Evolutionary conservation across 2,797 vertebrate genomes (phyloP), one percentile per base, ranked within the genome.

Genomic region (Thamnophis elegans): DNA sequence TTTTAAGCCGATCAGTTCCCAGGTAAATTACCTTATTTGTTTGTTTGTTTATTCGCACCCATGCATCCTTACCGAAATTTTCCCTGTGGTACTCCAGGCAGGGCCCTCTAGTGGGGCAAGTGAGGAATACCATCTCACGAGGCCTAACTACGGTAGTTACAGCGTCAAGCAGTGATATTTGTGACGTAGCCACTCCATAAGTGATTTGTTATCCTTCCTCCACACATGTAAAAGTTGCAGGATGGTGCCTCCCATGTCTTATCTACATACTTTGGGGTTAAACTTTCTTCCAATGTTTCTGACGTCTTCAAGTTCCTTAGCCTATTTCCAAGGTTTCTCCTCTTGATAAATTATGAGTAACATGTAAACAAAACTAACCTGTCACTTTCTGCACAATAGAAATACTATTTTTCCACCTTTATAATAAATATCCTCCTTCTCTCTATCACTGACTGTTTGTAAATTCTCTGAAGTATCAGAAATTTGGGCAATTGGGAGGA

Each of bases 41-140:
- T 26, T 28, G 8, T 59, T 9, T 25, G 0, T n/a, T 8, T 25
- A n/a, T 62, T 13, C 5, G 2, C 8, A 56, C 5, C 42, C 28
- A 0, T 28, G 54, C 11, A 42, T 25, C 22, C 36, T 14, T 14
- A 36, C n/a, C 7, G 14, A 20, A n/a, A 10, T 26, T 25, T n/a
- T 54, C 58, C 42, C 54, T 36, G 68, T 58, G 73, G 58, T 28
- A 55, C 42, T 62, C 59, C 60, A 60, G 56, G 56, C 28, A 86
- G n/a, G 22, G 88, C 91, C 85, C 85, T 93, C 93, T 92, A 56
- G 82, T 82, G 91, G 54, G 9, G 11, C 11, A 11, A 32, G 47
- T 18, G 47, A 42, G 87, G 8, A 82, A 26, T 56, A 28, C 73
- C 58, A 12, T 14, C 58, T 54, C 56, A 22, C 5, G 12, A 36